Base-by-base conservation (phyloP, 2,113 vertebrate species). In the Leptocoma aspasia region DNA sequence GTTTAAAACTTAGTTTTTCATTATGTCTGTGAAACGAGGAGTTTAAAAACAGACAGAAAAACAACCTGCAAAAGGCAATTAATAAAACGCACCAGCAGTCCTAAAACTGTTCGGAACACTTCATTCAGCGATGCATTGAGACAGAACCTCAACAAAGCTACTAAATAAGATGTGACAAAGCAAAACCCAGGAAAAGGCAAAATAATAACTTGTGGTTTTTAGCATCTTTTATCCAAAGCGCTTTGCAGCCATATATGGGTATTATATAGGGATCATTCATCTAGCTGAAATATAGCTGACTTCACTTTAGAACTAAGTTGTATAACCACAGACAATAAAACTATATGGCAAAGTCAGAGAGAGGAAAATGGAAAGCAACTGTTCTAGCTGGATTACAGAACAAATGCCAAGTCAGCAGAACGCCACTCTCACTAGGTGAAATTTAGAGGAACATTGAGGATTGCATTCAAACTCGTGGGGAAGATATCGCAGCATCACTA, bases 291-390 rank as follows among this genome's bases (percentile, higher is more conserved):
- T 52, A 86, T 24, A 75, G n/a, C 76, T 94, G 64, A 68, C 60
- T 83, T 93, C 64, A 78, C 69, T 73, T 78, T 44, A 78, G 64
- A 88, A 86, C 8, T 60, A 44, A 86, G 64, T 76, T 84, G 56
- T 37, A n/a, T 57, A 95, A 71, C 26, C 11, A 2, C 52, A 64
- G 45, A 31, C 63, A 73, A 84, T 84, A 91, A 91, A 94, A 82
- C 41, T 35, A 8, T 49, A 65, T 27, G 53, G 56, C 64, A 60
- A 78, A 83, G 33, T 73, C 42, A 70, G 52, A 82, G 41, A 56
- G 77, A 78, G 6, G 65, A 86, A 94, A 94, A 89, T 82, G 5
- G 89, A 90, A 68, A 94, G 44, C 71, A 94, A 59, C 79, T 65
- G 10, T 85, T 85, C 10, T 39, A 27, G 64, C 0, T 56, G 41